These are phyloP conservation scores for Apomyelois bistriatella DNA, from an alignment of 2,888 invertebrate species.

Conservation along the genomic window DNA sequence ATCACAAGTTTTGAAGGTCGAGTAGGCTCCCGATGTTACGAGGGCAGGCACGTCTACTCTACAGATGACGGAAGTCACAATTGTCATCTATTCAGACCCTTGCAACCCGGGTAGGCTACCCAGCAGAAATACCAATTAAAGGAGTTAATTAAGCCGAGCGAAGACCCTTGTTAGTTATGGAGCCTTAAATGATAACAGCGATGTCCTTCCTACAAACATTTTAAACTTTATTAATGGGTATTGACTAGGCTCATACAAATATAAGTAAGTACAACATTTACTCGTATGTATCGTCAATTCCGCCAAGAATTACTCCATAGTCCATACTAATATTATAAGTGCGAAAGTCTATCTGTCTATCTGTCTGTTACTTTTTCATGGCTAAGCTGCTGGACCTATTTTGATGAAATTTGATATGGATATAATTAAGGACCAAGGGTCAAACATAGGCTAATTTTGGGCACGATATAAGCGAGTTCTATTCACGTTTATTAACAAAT, in stretches of 20 bases:
- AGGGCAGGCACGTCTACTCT: not conserved
- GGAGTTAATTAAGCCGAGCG: slow-evolving; percentile 48
- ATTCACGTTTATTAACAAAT: too few species aligned
- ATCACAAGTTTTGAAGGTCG: not conserved
- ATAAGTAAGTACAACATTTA: too few species aligned
- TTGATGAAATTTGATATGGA: too few species aligned
- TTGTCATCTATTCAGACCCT: slow-evolving; percentile 6
- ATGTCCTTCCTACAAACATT: slow-evolving; percentile 29
- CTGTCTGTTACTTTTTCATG: too few species aligned
- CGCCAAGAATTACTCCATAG: too few species aligned
- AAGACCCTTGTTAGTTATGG: slow-evolving; percentile 42
- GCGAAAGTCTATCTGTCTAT: too few species aligned
- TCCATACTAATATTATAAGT: too few species aligned
- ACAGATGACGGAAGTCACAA: slow-evolving; percentile 12
- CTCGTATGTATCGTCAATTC: too few species aligned
- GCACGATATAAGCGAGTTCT: too few species aligned
- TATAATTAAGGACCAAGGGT: too few species aligned
- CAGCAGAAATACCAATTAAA: slow-evolving; percentile 43
- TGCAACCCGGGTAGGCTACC: slow-evolving; percentile 13
- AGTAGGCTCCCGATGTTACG: not conserved
- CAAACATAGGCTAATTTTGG: too few species aligned
- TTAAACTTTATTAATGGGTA: slow-evolving; percentile 31
- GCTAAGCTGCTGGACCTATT: too few species aligned
- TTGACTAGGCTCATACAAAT: not conserved
- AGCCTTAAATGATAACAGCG: slow-evolving; percentile 44